phyloP scores from a whole-genome alignment of 2,888 invertebrate genomes.

The Eudemis profundana region DNA sequence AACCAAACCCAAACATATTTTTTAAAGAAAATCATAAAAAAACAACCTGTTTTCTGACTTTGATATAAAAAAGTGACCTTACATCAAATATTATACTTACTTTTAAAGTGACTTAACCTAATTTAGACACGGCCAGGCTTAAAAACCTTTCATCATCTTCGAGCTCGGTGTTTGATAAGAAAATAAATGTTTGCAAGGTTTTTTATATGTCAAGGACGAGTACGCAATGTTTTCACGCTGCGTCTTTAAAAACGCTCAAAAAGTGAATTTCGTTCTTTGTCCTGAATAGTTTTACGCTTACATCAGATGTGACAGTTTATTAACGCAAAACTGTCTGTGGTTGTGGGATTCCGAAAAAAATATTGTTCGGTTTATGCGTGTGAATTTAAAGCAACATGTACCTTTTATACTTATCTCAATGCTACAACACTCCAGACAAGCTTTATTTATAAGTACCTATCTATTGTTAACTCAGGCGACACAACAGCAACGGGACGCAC shows the following conservation, averaged over 20 bases:
- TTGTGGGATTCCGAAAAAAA: too few species aligned
- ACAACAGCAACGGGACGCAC: too few species aligned
- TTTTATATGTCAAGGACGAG: not conserved
- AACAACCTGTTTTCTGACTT: constrained; percentile 1
- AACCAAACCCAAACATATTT: not conserved
- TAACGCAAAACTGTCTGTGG: too few species aligned
- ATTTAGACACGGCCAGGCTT: constrained; percentile 64
- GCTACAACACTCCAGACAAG: too few species aligned
- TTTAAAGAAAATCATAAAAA: not conserved
- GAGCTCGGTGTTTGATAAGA: constrained; percentile 44
- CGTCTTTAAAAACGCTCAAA: not conserved
- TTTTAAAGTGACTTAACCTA: constrained; percentile 52
- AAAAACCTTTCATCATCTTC: constrained; percentile 39
- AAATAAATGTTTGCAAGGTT: constrained; percentile 5
- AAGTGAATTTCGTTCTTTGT: too few species aligned
- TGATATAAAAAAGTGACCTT: constrained; percentile 48
- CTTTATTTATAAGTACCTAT: too few species aligned
- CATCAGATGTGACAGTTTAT: too few species aligned
- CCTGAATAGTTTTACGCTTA: too few species aligned
- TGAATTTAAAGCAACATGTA: too few species aligned
- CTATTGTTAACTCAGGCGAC: too few species aligned
- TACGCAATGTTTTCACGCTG: not conserved
- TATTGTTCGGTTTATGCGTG: too few species aligned
- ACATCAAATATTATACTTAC: constrained; percentile 45
- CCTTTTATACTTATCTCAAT: too few species aligned